Percentiles rank a stretch among this genome's conserved stretches.
These are phyloP conservation scores for Colaptes auratus DNA, from an alignment of 2,113 vertebrate species.

Conservation along the genomic window DNA sequence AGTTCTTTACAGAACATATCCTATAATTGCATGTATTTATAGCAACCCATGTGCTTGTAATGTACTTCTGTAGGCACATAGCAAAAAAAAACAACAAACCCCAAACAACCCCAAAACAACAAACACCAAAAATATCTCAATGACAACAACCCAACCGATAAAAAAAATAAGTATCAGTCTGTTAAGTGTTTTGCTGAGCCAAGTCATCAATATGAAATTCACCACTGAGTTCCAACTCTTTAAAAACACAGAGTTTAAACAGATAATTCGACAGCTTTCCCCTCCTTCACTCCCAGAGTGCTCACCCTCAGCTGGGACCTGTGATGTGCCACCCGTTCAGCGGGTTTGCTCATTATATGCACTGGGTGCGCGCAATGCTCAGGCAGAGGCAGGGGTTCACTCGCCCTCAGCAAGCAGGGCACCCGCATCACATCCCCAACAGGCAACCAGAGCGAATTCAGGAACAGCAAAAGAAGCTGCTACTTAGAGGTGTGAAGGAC, in stretches of 20 bases:
- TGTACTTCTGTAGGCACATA: background rate
- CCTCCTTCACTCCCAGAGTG: background rate
- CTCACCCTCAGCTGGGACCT: background rate
- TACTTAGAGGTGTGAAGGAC: conserved; percentile 4
- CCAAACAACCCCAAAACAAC: no score
- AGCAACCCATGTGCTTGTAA: conserved; percentile 20
- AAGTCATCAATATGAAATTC: conserved; percentile 3
- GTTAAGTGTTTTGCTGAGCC: background rate
- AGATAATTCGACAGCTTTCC: conserved; percentile 26
- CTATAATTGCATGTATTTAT: conserved; percentile 7
- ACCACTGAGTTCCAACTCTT: background rate
- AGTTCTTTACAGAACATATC: conserved; percentile 1
- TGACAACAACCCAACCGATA: no score
- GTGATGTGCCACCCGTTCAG: background rate
- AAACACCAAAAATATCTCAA: no score
- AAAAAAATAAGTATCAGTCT: background rate
- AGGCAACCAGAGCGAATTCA: background rate
- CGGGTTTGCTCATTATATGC: background rate
- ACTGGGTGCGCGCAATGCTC: background rate
- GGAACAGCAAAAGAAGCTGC: background rate
- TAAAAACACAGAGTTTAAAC: background rate
- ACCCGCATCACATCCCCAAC: background rate
- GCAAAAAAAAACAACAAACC: background rate
- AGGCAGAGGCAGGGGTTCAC: background rate
- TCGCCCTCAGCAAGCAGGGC: background rate